A percentile compares a stretch with the other conserved stretches of the same genome.
Conservation (phyloP, 2,888 invertebrate species). For the Silvanus unidentatus region DNA sequence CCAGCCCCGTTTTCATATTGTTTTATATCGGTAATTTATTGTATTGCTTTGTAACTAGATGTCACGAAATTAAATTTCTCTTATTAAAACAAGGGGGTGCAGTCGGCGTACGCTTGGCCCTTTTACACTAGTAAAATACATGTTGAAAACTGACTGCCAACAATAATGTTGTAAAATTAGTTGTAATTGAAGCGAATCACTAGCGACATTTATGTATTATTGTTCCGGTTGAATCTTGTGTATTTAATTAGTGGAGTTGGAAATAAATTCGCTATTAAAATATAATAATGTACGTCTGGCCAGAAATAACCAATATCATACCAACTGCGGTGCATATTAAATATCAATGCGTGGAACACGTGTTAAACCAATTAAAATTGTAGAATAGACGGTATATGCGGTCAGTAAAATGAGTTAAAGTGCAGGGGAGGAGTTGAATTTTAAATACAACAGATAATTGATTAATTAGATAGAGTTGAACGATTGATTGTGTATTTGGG, state of each 20-base stretch:
- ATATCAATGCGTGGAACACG: slow-evolving; percentile 36
- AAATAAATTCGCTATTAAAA: slow-evolving; percentile 36
- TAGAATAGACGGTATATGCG: slow-evolving; percentile 35
- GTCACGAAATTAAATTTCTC: slow-evolving; percentile 42
- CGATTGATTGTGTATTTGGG: too few relatives aligned
- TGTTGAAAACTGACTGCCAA: too few relatives aligned
- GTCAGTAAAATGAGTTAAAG: slow-evolving; percentile 22
- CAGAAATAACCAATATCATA: slow-evolving; percentile 13
- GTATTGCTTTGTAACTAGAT: slow-evolving; percentile 44
- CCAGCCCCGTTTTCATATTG: slow-evolving; percentile 42
- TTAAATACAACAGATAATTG: too few relatives aligned
- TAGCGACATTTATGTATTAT: slow-evolving; percentile 8
- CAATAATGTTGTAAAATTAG: slow-evolving; percentile 12
- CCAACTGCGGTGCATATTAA: slow-evolving; percentile 39
- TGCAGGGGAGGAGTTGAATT: too few relatives aligned
- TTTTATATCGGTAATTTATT: slow-evolving; percentile 47
- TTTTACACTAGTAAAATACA: too few relatives aligned
- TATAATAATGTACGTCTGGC: slow-evolving; percentile 20
- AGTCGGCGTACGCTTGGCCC: slow-evolving; percentile 12
- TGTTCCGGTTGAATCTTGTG: too few relatives aligned
- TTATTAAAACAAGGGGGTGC: slow-evolving; percentile 25
- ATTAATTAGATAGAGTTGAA: too few relatives aligned
- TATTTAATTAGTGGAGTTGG: too few relatives aligned
- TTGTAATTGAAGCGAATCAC: slow-evolving; percentile 29
- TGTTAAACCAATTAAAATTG: slow-evolving; percentile 41